Percentiles rank a stretch among this genome's conserved stretches.
phyloP scores from a whole-genome alignment of 2,888 invertebrate species.

The Campoplex nolae region DNA sequence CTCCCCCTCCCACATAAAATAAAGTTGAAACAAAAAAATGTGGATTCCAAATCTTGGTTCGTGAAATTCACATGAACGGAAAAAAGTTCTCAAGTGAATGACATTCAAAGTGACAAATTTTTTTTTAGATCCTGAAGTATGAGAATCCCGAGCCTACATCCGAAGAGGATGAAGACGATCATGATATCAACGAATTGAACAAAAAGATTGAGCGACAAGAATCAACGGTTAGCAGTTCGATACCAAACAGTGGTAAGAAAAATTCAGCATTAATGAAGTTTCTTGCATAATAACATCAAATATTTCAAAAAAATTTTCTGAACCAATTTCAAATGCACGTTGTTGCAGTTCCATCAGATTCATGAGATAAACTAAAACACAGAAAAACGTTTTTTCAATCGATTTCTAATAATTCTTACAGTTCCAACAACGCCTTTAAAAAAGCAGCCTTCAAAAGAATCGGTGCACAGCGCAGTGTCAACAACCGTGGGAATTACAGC shows the following conservation, averaged over 20 bases:
- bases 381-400: background rate
- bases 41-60: background rate
- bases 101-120: conserved; percentile 18
- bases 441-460: conserved; percentile 81
- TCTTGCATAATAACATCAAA: background rate
- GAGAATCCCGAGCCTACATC: conserved; percentile 75
- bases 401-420: conserved; percentile 64
- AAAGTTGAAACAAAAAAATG: background rate
- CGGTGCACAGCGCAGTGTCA: conserved; percentile 78
- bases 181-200: conserved; percentile 79
- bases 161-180: conserved; percentile 72
- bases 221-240: conserved; percentile 76
- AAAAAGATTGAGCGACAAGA: conserved; percentile 81
- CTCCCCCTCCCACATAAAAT: background rate
- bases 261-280: background rate
- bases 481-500: conserved; percentile 57
- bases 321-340: conserved; percentile 26
- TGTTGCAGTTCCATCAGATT: conserved; percentile 72
- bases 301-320: background rate
- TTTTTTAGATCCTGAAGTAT: conserved; percentile 81
- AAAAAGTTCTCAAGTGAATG: background rate
- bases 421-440: conserved; percentile 80
- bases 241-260: conserved; percentile 77
- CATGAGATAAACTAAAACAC: no score
- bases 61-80: background rate